These are phyloP conservation scores for Colletes gigas DNA, from an alignment of 1,140 invertebrate species.

Conservation along the genomic window DNA sequence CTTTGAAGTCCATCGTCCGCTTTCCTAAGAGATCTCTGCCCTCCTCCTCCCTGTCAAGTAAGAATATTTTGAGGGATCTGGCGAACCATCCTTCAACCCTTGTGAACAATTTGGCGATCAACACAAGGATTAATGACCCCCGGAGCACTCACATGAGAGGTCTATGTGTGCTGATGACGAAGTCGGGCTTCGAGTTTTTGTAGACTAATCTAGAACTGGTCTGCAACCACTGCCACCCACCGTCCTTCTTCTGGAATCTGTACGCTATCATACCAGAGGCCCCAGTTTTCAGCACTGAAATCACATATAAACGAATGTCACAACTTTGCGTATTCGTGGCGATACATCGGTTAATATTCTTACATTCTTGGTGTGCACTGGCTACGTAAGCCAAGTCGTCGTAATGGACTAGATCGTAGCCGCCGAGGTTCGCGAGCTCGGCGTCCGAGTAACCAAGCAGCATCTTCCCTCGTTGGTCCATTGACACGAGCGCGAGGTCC, in stretches of 20 bases:
- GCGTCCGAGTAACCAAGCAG: constrained; percentile 95
- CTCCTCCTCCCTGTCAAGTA: constrained; percentile 95
- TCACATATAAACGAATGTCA: constrained; percentile 21
- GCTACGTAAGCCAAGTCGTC: constrained; percentile 98
- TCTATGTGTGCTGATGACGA: constrained; percentile 98
- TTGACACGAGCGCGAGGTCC: constrained; percentile 96
- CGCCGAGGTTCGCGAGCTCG: constrained; percentile 94
- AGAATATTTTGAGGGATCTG: neutral
- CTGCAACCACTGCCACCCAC: constrained; percentile 98
- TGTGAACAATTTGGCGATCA: too few relatives aligned
- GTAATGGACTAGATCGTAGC: constrained; percentile 98
- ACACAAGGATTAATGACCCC: too few relatives aligned
- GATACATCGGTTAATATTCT: constrained; percentile 78
- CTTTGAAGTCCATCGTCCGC: constrained; percentile 99
- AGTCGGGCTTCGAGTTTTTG: constrained; percentile 99
- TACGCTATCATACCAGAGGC: constrained; percentile 99
- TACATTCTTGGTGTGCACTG: constrained; percentile 99
- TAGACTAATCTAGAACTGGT: constrained; percentile 98
- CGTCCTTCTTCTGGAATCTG: constrained; percentile 95
- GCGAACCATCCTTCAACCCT: neutral
- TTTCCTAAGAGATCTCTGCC: constrained; percentile 97
- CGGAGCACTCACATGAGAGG: constrained; percentile 93
- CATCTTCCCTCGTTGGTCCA: constrained; percentile 98
- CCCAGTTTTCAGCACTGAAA: constrained; percentile 97
- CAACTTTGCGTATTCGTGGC: neutral